Base-by-base conservation (phyloP, 2,113 vertebrate genomes). In the Mesitornis unicolor region DNA sequence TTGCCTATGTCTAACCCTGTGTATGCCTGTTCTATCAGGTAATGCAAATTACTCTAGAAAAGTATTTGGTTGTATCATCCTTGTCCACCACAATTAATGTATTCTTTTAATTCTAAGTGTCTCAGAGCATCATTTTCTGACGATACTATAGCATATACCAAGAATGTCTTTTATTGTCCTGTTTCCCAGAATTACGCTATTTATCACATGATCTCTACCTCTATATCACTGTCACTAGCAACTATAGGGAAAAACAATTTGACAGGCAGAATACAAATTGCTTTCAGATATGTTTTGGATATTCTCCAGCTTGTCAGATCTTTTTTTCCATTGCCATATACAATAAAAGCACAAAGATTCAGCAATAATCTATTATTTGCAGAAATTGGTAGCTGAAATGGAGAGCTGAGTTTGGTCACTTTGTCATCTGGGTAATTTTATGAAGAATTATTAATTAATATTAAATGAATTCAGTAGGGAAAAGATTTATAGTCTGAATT, bases 211-310 rank as follows among this genome's bases (percentile, higher is more conserved):
- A 59, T 57, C 11, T 83, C 38, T 71, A 35, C 78, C 45, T 95
- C 63, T 86, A 73, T 93, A 83, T 74, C 71, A 51, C 20, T 92
- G 85, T 86, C 35, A 67, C 51, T 83, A 74, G 48, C 33, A 95
- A 60, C 31, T 69, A 4, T 54, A 45, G 43, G 56, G 33, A 76
- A 91, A 88, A 93, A 57, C 63, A 95, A 57, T 57, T 84, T 96
- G 87, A 85, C 53, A 84, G 68, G 26, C 20, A 83, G 81, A 95
- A 54, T 77, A 74, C 7, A 80, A 86, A 57, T 80, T 85, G 31
- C 54, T 94, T 87, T 94, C 75, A 79, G 45, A 77, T 91, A 90
- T 20, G 20, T 65, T 85, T 93, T 93, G 74, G 50, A 29, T 93
- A 47, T 91, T 85, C 57, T 95, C 67, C 87, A 83, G 53, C 70